phyloP scores from a whole-genome alignment of 2,113 vertebrate genomes.

The rat (Rattus norvegicus) region GRCr8 NC_086039.1:43843501-43844000 shows the following conservation, averaged over 20 bases:
- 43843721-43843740: not conserved
- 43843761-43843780: not conserved
- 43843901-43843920: not conserved
- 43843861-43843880: not conserved
- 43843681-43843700: not conserved
- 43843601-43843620: conserved; percentile 26
- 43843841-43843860: not conserved
- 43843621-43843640: not conserved
- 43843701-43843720: not conserved
- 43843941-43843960: not conserved
- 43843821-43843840: not conserved
- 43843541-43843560: not conserved
- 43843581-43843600: conserved; percentile 1
- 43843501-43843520: conserved; percentile 14
- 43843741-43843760: not conserved
- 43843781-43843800: not conserved
- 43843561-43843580: not conserved
- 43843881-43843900: not conserved
- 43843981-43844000: not conserved
- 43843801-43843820: not conserved
- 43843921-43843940: not conserved
- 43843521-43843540: conserved; percentile 31
- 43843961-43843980: not conserved
- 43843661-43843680: not conserved
- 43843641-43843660: not conserved